Evolutionary conservation across 2,888 invertebrate species (phyloP).

Genomic region (Drosophila nr. fundita): DNA sequence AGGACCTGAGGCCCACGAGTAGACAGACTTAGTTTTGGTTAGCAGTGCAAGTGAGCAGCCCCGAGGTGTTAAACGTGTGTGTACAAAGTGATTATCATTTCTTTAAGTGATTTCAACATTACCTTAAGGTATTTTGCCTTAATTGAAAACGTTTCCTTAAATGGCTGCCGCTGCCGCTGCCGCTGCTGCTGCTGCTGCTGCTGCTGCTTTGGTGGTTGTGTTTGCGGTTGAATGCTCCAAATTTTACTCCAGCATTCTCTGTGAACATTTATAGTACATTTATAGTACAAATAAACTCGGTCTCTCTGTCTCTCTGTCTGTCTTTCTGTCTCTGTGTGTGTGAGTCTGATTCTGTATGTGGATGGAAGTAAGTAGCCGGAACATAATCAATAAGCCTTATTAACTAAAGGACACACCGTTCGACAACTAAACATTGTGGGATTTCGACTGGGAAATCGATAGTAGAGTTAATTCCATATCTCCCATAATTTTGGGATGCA

Average conservation of each 20-base stretch:
- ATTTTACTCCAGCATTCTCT: constrained; percentile 38
- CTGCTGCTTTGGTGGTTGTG: constrained; percentile 19
- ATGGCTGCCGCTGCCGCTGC: constrained; percentile 46
- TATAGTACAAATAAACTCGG: constrained; percentile 46
- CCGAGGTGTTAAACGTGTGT: constrained; percentile 72
- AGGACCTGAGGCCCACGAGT: constrained; percentile 26
- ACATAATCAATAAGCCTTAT: background rate
- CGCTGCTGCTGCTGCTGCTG: constrained; percentile 23
- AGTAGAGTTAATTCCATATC: background rate
- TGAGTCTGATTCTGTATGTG: background rate
- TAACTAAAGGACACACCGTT: background rate
- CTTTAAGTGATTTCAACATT: constrained; percentile 81
- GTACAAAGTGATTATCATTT: constrained; percentile 79
- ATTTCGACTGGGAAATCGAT: background rate
- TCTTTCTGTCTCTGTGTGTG: background rate
- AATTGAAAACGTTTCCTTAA: constrained; percentile 75
- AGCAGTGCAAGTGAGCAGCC: constrained; percentile 57
- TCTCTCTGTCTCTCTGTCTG: constrained; percentile 9
- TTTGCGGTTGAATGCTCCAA: constrained; percentile 54
- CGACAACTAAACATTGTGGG: background rate
- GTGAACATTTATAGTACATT: constrained; percentile 47
- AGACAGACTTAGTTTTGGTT: constrained; percentile 21
- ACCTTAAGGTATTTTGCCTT: constrained; percentile 74
- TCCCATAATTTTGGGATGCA: background rate
- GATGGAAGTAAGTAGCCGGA: background rate